Base-by-base conservation (phyloP, 2,888 invertebrate species). In the Epiblema foenella region DNA sequence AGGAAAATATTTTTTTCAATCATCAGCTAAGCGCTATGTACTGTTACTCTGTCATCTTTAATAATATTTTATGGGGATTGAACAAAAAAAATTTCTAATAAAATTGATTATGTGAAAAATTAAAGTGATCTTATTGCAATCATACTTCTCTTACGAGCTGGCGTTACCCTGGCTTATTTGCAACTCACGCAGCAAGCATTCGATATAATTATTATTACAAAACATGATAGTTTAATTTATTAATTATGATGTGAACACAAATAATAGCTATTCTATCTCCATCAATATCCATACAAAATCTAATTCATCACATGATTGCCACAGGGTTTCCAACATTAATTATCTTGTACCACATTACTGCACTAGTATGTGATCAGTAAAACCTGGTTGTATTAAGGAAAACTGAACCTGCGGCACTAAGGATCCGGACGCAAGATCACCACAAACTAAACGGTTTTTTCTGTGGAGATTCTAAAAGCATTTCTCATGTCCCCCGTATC, bases 251-350 rank as follows among this genome's bases (percentile, higher is more conserved):
- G 20, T 52, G 51, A 51, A 49, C 20, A 56, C 15, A 63, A 33
- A 51, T 39, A 52, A 64, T n/a, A 51, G 20, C 8, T 39, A 68
- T 33, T 42, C n/a, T 9, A 29, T 42, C 54, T 42, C n/a, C 10
- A 42, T 42, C 54, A 59, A 62, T 60, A 54, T 60, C 60, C 42
- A 68, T 51, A 60, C 60, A 60, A 54, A 60, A 68, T 68, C 68
- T 68, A 68, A 60, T 60, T 68, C 68, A 60, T 68, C 68, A 64
- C 52, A 64, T 52, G 52, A 54, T 68, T 62, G 10, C 24, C 52
- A 68, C 60, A 29, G 46, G 10, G 42, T 54, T 64, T 64, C 54
- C 60, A 42, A 62, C 33, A 68, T 54, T 24, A 68, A 52, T 18
- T 56, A n/a, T 12, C 7, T 51, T 9, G 2, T 51, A 10, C 18